A percentile compares a stretch with the other conserved stretches of the same genome.
phyloP scores from a whole-genome alignment of 2,113 vertebrate genomes.

The Shinisaurus crocodilurus region DNA sequence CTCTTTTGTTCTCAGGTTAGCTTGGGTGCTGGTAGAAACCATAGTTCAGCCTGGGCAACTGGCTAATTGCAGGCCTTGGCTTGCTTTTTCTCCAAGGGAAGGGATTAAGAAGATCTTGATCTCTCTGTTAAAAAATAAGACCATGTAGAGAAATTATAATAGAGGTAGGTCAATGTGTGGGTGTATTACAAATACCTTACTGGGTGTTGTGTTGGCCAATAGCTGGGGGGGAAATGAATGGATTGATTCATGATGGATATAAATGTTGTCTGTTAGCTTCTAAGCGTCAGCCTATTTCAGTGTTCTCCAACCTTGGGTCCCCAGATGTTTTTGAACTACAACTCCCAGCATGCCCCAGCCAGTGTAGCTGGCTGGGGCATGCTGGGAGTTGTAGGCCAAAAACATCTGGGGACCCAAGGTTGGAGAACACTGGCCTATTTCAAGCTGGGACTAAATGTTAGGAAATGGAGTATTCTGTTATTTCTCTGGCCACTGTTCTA shows the following conservation, averaged over 20 bases:
- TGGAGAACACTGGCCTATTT: no score
- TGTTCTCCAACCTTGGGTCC: no score
- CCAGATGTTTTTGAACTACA: no score
- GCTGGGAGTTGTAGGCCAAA: no score
- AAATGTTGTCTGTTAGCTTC: neutral
- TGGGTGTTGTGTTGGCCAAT: neutral
- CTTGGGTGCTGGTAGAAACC: neutral
- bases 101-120: neutral
- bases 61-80: neutral
- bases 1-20: neutral
- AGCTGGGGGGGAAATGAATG: neutral
- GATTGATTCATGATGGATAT: neutral
- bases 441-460: neutral
- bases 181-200: neutral
- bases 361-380: no score
- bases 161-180: neutral
- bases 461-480: constrained; percentile 4
- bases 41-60: neutral
- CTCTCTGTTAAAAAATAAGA: neutral
- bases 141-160: neutral
- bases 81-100: neutral
- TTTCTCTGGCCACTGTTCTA: neutral
- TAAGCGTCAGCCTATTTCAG: neutral
- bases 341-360: no score
- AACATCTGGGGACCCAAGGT: no score